These are phyloP conservation scores for Melanotaenia duboulayi DNA, from an alignment of 2,113 vertebrate genomes.

Conservation along the genomic window DNA sequence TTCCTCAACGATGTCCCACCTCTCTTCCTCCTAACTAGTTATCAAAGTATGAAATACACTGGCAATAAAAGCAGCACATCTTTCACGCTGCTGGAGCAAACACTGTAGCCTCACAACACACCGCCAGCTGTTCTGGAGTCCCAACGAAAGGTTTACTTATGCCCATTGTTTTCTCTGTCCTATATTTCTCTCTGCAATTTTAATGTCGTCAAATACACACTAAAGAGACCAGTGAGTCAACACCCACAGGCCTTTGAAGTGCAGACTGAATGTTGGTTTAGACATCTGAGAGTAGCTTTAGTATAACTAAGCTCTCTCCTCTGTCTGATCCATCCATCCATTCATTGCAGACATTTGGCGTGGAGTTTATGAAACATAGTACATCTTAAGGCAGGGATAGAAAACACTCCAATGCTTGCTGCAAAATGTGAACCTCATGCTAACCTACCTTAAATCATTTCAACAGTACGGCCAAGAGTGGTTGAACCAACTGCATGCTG, in stretches of 20 bases:
- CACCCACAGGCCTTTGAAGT: conserved; percentile 70
- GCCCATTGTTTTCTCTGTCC: conserved; percentile 59
- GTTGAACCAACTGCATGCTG: neutral
- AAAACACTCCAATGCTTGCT: neutral
- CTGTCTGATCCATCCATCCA: conserved; percentile 24
- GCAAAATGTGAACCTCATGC: conserved; percentile 11
- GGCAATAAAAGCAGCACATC: conserved; percentile 71
- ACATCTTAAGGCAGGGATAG: conserved; percentile 6
- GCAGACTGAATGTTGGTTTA: conserved; percentile 59
- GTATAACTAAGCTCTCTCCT: conserved; percentile 13
- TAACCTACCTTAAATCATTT: conserved; percentile 12
- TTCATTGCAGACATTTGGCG: conserved; percentile 40
- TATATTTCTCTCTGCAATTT: conserved; percentile 63
- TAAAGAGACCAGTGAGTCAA: conserved; percentile 63
- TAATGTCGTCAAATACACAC: conserved; percentile 68
- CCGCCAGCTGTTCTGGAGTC: conserved; percentile 56
- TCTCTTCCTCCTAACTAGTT: conserved; percentile 24
- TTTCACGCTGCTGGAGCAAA: conserved; percentile 77
- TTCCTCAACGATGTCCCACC: conserved; percentile 39
- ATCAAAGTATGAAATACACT: conserved; percentile 22
- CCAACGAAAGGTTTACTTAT: conserved; percentile 63
- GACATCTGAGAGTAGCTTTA: conserved; percentile 59
- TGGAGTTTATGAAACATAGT: conserved; percentile 4
- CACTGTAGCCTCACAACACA: conserved; percentile 58
- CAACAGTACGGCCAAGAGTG: neutral